Conservation (phyloP, 2,113 vertebrate species). For the Hypocryptadius cinnamomeus region DNA sequence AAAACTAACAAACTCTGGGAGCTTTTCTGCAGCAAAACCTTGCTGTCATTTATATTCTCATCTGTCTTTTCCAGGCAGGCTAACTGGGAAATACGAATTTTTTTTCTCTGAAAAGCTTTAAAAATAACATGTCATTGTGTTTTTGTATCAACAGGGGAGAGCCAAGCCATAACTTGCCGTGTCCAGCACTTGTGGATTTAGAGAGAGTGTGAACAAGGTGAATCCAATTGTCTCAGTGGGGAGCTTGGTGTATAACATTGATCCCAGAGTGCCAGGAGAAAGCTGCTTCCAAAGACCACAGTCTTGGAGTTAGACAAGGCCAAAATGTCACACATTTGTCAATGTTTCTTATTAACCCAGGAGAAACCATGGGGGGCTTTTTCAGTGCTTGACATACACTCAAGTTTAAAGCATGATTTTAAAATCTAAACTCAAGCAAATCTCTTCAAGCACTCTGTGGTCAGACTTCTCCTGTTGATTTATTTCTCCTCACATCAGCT, state of each 20-base stretch:
- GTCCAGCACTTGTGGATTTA: not conserved
- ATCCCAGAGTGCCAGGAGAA: not conserved
- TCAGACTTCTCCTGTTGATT: not conserved
- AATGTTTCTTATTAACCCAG: not conserved
- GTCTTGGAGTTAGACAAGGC: not conserved
- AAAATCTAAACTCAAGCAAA: not conserved
- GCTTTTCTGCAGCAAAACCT: constrained; percentile 17
- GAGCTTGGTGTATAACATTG: not conserved
- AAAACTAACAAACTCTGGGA: not conserved
- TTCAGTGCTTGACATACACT: not conserved
- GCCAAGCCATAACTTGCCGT: not conserved
- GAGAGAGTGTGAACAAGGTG: not conserved
- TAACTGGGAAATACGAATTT: not conserved
- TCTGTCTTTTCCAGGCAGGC: not conserved
- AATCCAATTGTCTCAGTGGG: not conserved
- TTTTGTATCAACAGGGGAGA: not conserved
- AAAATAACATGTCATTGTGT: not conserved
- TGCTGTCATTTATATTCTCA: constrained; percentile 11
- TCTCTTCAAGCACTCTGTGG: not conserved
- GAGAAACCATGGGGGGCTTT: not conserved
- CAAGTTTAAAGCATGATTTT: not conserved
- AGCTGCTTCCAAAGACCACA: not conserved
- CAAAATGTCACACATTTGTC: not conserved
- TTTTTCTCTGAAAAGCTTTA: not conserved
- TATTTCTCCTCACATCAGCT: not conserved